phyloP scores from a whole-genome alignment of 2,113 vertebrate species.

The Hippocampus comes region DNA sequence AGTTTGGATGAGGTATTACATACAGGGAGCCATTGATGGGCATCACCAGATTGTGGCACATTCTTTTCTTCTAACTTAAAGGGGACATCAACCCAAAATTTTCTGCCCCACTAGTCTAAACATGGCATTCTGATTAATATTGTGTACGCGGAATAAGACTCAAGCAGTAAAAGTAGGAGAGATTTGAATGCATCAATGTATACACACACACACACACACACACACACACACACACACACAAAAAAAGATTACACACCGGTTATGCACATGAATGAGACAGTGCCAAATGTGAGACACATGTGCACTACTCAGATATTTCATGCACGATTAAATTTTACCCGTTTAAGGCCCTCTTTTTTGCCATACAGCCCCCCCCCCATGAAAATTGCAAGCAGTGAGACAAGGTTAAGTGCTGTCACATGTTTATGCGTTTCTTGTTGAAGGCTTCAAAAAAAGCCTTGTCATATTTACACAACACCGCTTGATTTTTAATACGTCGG shows the following conservation, averaged over 20 bases:
- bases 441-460: constrained; percentile 32
- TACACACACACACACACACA: background rate
- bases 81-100: too few relatives aligned
- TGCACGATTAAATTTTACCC: constrained; percentile 43
- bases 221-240: too few relatives aligned
- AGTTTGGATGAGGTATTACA: background rate
- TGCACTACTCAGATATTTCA: constrained; percentile 29
- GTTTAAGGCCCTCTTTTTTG: constrained; percentile 23
- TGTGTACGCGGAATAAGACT: too few relatives aligned
- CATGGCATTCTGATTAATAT: too few relatives aligned
- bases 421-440: background rate
- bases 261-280: constrained; percentile 30
- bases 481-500: background rate
- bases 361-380: background rate
- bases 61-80: too few relatives aligned
- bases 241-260: background rate
- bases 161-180: too few relatives aligned
- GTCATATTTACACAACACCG: constrained; percentile 14
- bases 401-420: constrained; percentile 31
- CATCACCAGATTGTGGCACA: too few relatives aligned
- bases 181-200: background rate
- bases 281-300: constrained; percentile 22
- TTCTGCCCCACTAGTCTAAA: too few relatives aligned
- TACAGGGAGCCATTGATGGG: background rate
- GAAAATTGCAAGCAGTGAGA: constrained; percentile 30